These are phyloP conservation scores for Tachina lurida DNA, from an alignment of 2,888 invertebrate genomes.

Conservation along the genomic window DNA sequence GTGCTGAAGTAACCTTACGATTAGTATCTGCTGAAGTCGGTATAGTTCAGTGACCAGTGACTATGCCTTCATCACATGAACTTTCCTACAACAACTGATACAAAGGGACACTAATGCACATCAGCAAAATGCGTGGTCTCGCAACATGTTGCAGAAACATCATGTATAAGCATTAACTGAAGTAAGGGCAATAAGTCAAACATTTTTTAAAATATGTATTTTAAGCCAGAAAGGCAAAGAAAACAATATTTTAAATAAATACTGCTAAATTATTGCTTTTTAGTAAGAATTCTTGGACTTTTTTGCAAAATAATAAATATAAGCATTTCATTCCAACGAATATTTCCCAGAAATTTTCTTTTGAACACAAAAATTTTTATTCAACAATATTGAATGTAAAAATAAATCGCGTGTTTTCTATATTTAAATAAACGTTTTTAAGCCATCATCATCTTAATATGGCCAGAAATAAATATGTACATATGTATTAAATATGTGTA, in stretches of 20 bases:
- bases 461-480: slow-evolving; percentile 31
- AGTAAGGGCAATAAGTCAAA: no score
- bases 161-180: no score
- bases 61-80: no score
- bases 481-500: slow-evolving; percentile 24
- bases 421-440: slow-evolving; percentile 64
- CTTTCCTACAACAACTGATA: no score
- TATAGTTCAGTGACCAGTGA: no score
- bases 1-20: no score
- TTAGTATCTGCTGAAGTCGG: no score
- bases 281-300: not conserved
- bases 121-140: no score
- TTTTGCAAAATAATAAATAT: not conserved
- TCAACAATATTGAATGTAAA: slow-evolving; percentile 22
- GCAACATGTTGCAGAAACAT: slow-evolving; percentile 12
- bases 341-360: slow-evolving; percentile 49
- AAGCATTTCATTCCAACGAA: not conserved
- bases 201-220: not conserved
- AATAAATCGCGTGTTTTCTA: slow-evolving; percentile 61
- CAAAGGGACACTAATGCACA: no score
- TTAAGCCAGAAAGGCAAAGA: no score
- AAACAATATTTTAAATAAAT: no score
- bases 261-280: no score
- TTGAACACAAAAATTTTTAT: not conserved
- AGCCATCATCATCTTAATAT: slow-evolving; percentile 60